Conservation (phyloP, 2,888 invertebrate genomes). For the Neria commutata region DNA sequence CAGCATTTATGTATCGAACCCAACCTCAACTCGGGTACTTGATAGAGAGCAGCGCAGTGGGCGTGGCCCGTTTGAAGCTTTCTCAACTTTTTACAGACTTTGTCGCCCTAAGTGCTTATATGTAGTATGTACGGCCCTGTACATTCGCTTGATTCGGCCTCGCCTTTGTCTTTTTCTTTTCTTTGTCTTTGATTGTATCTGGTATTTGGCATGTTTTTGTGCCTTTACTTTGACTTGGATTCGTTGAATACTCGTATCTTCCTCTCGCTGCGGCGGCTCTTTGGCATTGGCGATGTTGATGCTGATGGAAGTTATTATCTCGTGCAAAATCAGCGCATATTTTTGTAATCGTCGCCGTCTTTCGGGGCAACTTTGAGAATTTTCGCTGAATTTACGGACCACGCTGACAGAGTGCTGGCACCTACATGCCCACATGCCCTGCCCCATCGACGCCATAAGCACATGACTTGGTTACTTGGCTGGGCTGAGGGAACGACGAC, state of each 20-base stretch:
- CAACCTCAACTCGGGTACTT: no score
- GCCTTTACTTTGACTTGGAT: background rate
- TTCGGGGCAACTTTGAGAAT: background rate
- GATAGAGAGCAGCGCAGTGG: no score
- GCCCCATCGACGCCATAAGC: background rate
- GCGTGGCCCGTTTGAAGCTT: no score
- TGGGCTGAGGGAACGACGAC: no score
- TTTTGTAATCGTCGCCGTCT: conserved; percentile 47
- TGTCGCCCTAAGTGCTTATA: no score
- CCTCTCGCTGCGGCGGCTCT: background rate
- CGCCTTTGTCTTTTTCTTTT: no score
- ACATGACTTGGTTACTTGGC: background rate
- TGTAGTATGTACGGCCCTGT: no score
- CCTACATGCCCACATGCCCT: background rate
- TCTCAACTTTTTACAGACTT: no score
- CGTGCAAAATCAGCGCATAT: conserved; percentile 38
- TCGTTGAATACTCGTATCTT: no score
- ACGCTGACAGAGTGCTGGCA: background rate
- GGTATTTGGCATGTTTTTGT: background rate
- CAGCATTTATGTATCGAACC: no score
- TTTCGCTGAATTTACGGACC: conserved; percentile 8
- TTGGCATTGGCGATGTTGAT: background rate
- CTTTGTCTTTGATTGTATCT: background rate
- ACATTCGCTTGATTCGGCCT: no score
- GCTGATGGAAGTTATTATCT: conserved; percentile 11